Conservation (phyloP, 2,888 invertebrate genomes). For the Branchinecta sandiegonensis region DNA sequence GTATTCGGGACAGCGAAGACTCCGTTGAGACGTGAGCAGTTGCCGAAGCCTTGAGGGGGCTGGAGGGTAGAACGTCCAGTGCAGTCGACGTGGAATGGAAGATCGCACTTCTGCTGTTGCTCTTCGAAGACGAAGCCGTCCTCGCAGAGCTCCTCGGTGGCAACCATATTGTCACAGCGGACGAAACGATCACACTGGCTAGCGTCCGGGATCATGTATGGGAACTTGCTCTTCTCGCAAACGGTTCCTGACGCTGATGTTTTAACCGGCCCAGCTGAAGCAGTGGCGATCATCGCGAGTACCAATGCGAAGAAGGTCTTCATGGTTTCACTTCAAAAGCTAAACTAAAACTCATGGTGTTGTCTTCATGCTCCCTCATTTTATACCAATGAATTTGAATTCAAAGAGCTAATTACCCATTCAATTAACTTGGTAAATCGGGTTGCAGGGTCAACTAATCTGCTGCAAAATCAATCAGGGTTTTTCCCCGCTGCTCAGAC, state of each 20-base stretch:
- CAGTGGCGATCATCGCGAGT: no score
- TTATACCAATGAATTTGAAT: no score
- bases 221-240: conserved; percentile 18
- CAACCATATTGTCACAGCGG: conserved; percentile 18
- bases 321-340: no score
- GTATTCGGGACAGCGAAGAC: conserved; percentile 18
- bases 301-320: no score
- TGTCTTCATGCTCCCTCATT: background rate
- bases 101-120: conserved; percentile 19
- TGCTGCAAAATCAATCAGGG: no score
- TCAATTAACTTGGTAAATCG: background rate
- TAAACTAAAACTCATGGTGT: no score
- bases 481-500: no score
- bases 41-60: conserved; percentile 22
- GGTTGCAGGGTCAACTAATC: background rate
- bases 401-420: background rate
- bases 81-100: conserved; percentile 22
- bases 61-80: conserved; percentile 21
- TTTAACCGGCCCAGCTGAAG: no score
- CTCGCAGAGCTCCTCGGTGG: conserved; percentile 22
- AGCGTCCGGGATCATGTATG: conserved; percentile 10
- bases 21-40: conserved; percentile 24
- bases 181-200: conserved; percentile 21
- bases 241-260: no score
- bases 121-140: conserved; percentile 23